phyloP scores from a whole-genome alignment of 2,888 invertebrate genomes.

The Fragum fragum region DNA sequence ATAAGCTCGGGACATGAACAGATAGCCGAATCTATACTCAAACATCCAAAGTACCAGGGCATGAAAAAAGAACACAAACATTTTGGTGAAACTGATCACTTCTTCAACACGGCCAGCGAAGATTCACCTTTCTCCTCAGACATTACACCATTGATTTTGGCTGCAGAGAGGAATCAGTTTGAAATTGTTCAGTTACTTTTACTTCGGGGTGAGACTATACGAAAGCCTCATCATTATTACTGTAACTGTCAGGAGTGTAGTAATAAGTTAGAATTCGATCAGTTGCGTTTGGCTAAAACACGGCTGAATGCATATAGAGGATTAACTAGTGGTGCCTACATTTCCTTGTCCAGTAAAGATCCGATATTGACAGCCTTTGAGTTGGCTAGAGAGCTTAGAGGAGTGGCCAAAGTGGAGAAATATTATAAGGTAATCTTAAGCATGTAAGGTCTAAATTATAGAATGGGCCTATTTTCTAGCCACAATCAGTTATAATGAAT shows the following conservation, averaged over 20 bases:
- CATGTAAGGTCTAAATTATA: too few relatives aligned
- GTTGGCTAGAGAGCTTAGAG: constrained; percentile 78
- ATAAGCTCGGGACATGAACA: constrained; percentile 84
- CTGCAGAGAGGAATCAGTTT: constrained; percentile 82
- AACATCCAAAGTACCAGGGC: constrained; percentile 83
- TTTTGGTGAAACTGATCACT: constrained; percentile 79
- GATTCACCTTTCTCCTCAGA: constrained; percentile 83
- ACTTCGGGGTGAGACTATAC: constrained; percentile 82
- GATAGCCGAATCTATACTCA: constrained; percentile 83
- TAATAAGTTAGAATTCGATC: constrained; percentile 80
- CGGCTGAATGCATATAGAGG: constrained; percentile 83
- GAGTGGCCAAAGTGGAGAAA: constrained; percentile 81
- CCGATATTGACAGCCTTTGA: constrained; percentile 84
- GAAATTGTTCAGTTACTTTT: constrained; percentile 81
- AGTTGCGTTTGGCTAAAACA: constrained; percentile 81
- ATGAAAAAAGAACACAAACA: constrained; percentile 78
- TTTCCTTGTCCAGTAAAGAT: constrained; percentile 83
- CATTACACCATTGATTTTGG: constrained; percentile 83
- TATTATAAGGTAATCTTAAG: constrained; percentile 84
- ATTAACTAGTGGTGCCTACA: constrained; percentile 83
- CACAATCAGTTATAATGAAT: too few relatives aligned
- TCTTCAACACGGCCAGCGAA: constrained; percentile 78
- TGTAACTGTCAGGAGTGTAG: constrained; percentile 83
- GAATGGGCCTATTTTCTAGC: too few relatives aligned
- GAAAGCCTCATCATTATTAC: constrained; percentile 85